Evolutionary conservation across 2,888 invertebrate species (phyloP), one percentile per base, ranked within the genome.

Genomic region (Oligia fasciuncula): DNA sequence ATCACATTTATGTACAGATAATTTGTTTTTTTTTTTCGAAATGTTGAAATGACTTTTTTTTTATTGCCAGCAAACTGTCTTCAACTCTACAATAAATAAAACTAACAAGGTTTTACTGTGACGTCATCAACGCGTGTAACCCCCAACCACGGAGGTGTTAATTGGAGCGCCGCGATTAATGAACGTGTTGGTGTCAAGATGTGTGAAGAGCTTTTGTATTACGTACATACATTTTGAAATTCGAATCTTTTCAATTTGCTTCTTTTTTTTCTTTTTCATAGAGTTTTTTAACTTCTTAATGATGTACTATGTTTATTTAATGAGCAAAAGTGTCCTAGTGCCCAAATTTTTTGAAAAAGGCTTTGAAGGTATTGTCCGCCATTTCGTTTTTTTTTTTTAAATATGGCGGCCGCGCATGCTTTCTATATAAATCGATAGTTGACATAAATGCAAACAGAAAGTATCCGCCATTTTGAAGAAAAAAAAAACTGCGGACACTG

Each of bases 81-180:
- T 8, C 54, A 8, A 54, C 8, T 54, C 23, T n/a, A 23, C 17
- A 14, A 60, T 74, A 54, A 29, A n/a, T 66, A 4, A 67, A 4
- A 14, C 1, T 14, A 14, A 49, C 1, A 23, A 8, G 9, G 67
- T 35, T 89, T 86, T 5, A 93, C 91, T 81, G 4, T 88, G 40
- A 8, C 49, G 51, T 80, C 89, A 79, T 57, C 72, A 93, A 86
- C 83, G 87, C 65, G 91, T 85, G 14, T 54, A 13, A 67, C 51
- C 51, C 57, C 54, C n/a, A 69, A 77, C 57, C 77, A 80, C 81
- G 74, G 83, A 90, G 89, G 91, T 93, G 93, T 93, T 96, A 95
- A 96, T 96, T 96, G 95, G 95, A 95, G 91, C 90, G 90, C 90
- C 92, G 88, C 92, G 90, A 93, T 94, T 95, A 95, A 95, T 95